Conservation (phyloP, 2,797 vertebrate genomes). For the Threskiornis aethiopicus region DNA sequence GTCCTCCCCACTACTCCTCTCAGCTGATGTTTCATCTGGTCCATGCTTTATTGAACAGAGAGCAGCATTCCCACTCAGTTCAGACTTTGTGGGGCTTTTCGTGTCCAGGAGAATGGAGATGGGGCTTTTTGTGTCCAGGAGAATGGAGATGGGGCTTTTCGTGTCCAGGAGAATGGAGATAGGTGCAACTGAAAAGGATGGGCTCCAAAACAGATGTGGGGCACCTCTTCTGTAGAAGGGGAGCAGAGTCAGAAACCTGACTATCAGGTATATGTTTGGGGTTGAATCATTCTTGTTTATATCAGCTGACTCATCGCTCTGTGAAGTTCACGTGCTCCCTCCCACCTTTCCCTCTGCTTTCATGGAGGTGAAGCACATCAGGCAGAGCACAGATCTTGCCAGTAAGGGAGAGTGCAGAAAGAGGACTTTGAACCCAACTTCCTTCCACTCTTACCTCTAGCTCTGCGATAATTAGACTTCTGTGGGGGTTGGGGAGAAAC, state of each 20-base stretch:
- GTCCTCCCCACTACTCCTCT: not conserved
- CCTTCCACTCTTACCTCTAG: not conserved
- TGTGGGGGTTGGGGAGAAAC: not conserved
- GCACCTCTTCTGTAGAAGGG: not conserved
- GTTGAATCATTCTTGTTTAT: constrained; percentile 37
- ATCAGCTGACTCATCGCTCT: constrained; percentile 1
- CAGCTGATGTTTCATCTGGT: not conserved
- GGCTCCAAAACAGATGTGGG: not conserved
- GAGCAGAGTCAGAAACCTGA: constrained; percentile 10
- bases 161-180: not conserved
- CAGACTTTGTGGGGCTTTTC: not conserved
- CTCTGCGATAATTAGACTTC: not conserved
- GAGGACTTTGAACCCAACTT: constrained; percentile 8
- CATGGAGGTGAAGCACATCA: not conserved
- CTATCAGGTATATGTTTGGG: constrained; percentile 5
- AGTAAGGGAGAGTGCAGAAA: constrained; percentile 13
- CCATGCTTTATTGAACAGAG: not conserved
- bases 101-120: not conserved
- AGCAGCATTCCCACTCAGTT: not conserved
- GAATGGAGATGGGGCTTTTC: not conserved
- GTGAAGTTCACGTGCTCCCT: not conserved
- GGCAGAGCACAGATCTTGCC: not conserved
- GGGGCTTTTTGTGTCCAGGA: not conserved
- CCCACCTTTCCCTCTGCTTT: not conserved
- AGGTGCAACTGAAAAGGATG: not conserved